Evolutionary conservation across 37 sponge, comb jelly and placozoan species (phyloP), one percentile per base, ranked within the genome.

Genomic region (Lycopodina hypogea): DNA sequence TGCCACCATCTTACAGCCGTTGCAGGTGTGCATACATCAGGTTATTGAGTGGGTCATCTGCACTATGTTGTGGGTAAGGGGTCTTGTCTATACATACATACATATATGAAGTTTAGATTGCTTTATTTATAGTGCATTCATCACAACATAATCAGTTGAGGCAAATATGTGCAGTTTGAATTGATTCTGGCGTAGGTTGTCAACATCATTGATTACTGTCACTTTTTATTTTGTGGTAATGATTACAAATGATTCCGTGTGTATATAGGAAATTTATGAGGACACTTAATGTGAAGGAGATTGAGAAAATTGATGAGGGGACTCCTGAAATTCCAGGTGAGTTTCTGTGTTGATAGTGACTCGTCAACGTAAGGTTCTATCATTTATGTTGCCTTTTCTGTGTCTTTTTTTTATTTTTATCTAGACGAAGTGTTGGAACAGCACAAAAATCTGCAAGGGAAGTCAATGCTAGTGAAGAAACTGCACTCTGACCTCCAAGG

Each of bases 201-300:
- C n/a, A n/a, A n/a, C n/a, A n/a, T n/a, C n/a, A n/a, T n/a, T n/a
- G n/a, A n/a, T n/a, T n/a, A n/a, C n/a, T n/a, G n/a, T n/a, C n/a
- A n/a, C n/a, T n/a, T n/a, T n/a, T n/a, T n/a, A n/a, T 52, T 52
- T 52, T 11, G 53, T 52, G 15, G 53, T 18, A 52, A 15, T n/a
- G n/a, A n/a, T n/a, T n/a, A n/a, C n/a, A n/a, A n/a, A 23, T 9
- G 11, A 26, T 62, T 17, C 9, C 19, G 4, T 30, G 3, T 67
- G 1, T 61, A 24, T 65, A 24, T 57, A 92, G 88, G 56, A 74
- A 84, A 55, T 94, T 63, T 67, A 61, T 94, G 80, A 37, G 33
- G 30, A 80, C 82, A 22, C 68, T 94, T 70, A 94, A 90, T 38
- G 64, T 82, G 50, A 75, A 63, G 14, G 95, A 94, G 68, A 48